Evolutionary conservation across 2,888 invertebrate genomes (phyloP).

Genomic region (Synanthedon myopaeformis): DNA sequence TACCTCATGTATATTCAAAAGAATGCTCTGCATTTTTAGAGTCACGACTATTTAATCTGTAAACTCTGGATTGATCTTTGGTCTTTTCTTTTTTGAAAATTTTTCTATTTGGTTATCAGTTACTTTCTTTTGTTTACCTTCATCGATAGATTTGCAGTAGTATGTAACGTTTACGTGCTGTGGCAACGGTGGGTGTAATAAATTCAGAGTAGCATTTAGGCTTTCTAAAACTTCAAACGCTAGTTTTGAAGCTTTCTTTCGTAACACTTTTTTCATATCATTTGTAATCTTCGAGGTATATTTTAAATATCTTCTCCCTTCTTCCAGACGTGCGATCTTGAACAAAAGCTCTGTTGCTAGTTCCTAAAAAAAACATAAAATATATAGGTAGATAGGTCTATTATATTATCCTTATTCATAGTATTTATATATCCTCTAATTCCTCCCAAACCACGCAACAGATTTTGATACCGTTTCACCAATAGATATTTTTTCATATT

Average conservation of each 20-base stretch:
- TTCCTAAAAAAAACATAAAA: slow-evolving; percentile 24
- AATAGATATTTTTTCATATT: too few species aligned
- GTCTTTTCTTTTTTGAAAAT: slow-evolving; percentile 5
- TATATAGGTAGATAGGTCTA: too few species aligned
- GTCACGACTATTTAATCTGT: background rate
- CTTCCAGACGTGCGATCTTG: slow-evolving; percentile 42
- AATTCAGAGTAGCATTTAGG: slow-evolving; percentile 31
- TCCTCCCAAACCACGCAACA: too few species aligned
- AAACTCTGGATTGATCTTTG: slow-evolving; percentile 21
- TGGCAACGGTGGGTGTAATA: slow-evolving; percentile 28
- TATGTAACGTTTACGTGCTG: slow-evolving; percentile 25
- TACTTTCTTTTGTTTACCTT: slow-evolving; percentile 22
- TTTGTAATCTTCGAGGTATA: slow-evolving; percentile 46
- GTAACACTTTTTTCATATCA: slow-evolving; percentile 43
- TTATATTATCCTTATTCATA: too few species aligned
- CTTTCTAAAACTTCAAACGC: slow-evolving; percentile 27
- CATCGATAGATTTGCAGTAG: slow-evolving; percentile 34
- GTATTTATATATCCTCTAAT: too few species aligned
- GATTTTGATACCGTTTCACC: too few species aligned
- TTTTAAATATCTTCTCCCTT: slow-evolving; percentile 50
- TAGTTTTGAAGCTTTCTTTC: slow-evolving; percentile 27
- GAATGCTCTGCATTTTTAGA: slow-evolving; percentile 8
- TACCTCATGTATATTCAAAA: background rate
- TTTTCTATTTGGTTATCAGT: slow-evolving; percentile 8
- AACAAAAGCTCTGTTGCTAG: slow-evolving; percentile 34